Percentiles rank a stretch among this genome's conserved stretches.
Conservation (phyloP, 1,140 invertebrate species). For the Dendrolimus punctatus region DNA sequence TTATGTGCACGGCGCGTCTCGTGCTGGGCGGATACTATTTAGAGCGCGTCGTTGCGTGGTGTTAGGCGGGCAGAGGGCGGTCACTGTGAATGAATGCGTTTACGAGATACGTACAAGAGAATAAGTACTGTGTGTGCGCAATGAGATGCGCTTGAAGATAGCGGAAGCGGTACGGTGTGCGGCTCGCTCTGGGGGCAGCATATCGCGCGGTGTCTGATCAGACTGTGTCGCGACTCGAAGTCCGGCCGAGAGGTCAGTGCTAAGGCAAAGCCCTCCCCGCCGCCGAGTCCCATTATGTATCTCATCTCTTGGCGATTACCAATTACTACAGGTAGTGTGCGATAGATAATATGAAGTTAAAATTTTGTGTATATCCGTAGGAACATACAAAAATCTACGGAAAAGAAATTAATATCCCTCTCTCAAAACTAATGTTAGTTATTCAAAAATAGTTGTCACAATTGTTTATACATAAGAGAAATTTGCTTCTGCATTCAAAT, state of each 20-base stretch:
- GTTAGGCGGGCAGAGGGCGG: slow-evolving; percentile 44
- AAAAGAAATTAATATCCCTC: too few relatives aligned
- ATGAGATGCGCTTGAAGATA: slow-evolving; percentile 52
- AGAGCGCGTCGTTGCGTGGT: slow-evolving; percentile 34
- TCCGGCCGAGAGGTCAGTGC: slow-evolving; percentile 10
- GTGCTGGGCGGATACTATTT: slow-evolving; percentile 59
- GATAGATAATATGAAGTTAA: too few relatives aligned
- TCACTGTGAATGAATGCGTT: slow-evolving; percentile 52
- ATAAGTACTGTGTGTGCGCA: slow-evolving; percentile 55
- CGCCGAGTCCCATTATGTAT: slow-evolving; percentile 20
- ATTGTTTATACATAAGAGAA: too few relatives aligned
- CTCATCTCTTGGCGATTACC: not conserved
- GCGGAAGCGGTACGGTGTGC: slow-evolving; percentile 49
- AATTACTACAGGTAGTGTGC: not conserved
- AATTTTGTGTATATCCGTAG: too few relatives aligned
- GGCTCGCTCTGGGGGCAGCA: slow-evolving; percentile 55
- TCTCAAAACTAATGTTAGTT: too few relatives aligned
- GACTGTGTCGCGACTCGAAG: slow-evolving; percentile 23
- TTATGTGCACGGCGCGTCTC: slow-evolving; percentile 36
- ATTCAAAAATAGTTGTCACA: too few relatives aligned
- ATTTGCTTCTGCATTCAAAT: too few relatives aligned
- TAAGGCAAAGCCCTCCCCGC: slow-evolving; percentile 35
- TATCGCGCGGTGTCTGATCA: slow-evolving; percentile 41
- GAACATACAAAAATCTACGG: too few relatives aligned
- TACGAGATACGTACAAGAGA: slow-evolving; percentile 57